Conservation (phyloP, 2,888 invertebrate species). For the Pyrrhia umbra region DNA sequence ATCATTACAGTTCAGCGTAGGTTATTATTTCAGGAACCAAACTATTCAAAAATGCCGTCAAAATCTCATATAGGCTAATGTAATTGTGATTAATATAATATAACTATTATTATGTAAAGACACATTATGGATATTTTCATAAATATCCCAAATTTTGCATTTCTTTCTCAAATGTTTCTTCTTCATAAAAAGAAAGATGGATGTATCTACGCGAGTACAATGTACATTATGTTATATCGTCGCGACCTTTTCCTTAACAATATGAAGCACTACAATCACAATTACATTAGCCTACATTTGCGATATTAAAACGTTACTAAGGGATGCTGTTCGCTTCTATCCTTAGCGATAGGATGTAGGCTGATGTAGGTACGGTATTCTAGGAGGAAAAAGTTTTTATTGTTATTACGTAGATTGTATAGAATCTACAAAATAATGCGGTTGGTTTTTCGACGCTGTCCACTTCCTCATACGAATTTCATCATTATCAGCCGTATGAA, state of each 20-base stretch:
- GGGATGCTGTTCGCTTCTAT: slow-evolving; percentile 29
- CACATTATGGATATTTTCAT: background rate
- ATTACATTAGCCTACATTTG: slow-evolving; percentile 52
- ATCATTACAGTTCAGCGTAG: too few relatives aligned
- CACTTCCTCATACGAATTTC: too few relatives aligned
- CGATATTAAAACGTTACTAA: slow-evolving; percentile 44
- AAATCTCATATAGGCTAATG: too few relatives aligned
- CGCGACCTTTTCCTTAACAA: slow-evolving; percentile 31
- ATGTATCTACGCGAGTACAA: background rate
- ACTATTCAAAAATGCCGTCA: too few relatives aligned
- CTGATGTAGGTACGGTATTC: too few relatives aligned
- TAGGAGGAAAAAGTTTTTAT: slow-evolving; percentile 1
- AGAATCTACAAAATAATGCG: too few relatives aligned
- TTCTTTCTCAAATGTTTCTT: background rate
- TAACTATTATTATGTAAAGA: too few relatives aligned
- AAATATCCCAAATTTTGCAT: background rate
- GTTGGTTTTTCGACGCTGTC: too few relatives aligned
- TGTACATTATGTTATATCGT: background rate
- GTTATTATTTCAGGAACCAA: too few relatives aligned
- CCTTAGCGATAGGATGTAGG: slow-evolving; percentile 14
- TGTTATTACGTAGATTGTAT: too few relatives aligned
- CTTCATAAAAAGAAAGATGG: background rate
- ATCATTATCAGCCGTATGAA: too few relatives aligned
- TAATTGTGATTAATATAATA: too few relatives aligned
- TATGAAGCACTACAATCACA: slow-evolving; percentile 39